Percentiles rank a stretch among this genome's conserved stretches.
phyloP scores from a whole-genome alignment of 2,888 invertebrate species.

The Agriopis marginaria region DNA sequence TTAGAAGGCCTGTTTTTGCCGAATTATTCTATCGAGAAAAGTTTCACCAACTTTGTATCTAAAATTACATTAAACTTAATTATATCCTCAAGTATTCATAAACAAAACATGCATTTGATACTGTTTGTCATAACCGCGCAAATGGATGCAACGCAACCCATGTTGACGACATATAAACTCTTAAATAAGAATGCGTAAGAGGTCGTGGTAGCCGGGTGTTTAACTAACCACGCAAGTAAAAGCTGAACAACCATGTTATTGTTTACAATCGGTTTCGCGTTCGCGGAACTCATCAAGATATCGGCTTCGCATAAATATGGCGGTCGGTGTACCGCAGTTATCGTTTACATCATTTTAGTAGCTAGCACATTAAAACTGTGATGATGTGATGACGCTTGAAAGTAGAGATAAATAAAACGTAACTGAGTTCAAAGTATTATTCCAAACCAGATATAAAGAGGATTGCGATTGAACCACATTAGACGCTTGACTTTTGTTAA shows the following conservation, averaged over 20 bases:
- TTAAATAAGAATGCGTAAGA: too few relatives aligned
- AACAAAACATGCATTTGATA: too few relatives aligned
- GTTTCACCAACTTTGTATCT: too few relatives aligned
- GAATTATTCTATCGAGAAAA: too few relatives aligned
- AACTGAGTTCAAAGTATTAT: not conserved
- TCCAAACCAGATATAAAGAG: not conserved
- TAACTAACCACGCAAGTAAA: not conserved
- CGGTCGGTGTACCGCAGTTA: not conserved
- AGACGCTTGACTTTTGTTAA: slow-evolving; percentile 28
- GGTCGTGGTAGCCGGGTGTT: too few relatives aligned
- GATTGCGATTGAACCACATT: slow-evolving; percentile 7
- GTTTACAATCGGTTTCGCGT: not conserved
- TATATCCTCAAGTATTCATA: too few relatives aligned
- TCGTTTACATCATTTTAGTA: not conserved
- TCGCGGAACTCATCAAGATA: slow-evolving; percentile 3
- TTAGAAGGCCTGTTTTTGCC: too few relatives aligned
- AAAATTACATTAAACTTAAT: too few relatives aligned
- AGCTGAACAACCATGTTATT: not conserved
- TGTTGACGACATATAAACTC: too few relatives aligned
- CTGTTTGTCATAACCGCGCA: too few relatives aligned
- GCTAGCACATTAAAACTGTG: not conserved
- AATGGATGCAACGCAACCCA: too few relatives aligned
- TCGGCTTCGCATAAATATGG: not conserved
- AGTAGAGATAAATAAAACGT: not conserved
- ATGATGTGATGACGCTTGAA: not conserved